Percentiles rank a stretch among this genome's conserved stretches.
Evolutionary conservation across 2,888 invertebrate species (phyloP).

Genomic region (Schizaphis graminum): DNA sequence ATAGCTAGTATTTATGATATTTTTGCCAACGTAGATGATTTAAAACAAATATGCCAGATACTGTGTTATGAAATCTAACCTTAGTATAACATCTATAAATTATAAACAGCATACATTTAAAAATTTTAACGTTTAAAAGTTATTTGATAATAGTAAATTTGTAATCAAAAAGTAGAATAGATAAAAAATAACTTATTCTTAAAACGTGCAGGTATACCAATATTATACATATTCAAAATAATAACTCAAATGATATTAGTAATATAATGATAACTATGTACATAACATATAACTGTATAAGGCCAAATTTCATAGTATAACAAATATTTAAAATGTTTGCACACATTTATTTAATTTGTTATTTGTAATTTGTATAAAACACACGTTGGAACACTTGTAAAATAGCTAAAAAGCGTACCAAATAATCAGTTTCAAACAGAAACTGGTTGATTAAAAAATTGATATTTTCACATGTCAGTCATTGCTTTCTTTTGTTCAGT

Average conservation of each 20-base stretch:
- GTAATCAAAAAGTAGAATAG: no score
- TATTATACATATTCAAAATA: not conserved
- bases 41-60: not conserved
- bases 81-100: not conserved
- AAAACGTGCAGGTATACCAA: not conserved
- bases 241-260: not conserved
- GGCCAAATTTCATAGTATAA: not conserved
- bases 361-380: not conserved
- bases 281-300: not conserved
- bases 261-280: not conserved
- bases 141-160: no score
- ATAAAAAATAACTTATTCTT: not conserved
- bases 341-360: not conserved
- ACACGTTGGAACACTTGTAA: not conserved
- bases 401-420: not conserved
- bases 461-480: not conserved
- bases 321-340: not conserved
- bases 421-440: not conserved
- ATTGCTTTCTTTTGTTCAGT: not conserved
- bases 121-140: not conserved
- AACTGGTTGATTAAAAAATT: not conserved
- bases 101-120: not conserved
- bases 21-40: not conserved
- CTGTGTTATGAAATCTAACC: not conserved
- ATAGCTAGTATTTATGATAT: not conserved